Evolutionary conservation across 1,140 invertebrate genomes (phyloP).

Genomic region (Sycophaga agraensis): DNA sequence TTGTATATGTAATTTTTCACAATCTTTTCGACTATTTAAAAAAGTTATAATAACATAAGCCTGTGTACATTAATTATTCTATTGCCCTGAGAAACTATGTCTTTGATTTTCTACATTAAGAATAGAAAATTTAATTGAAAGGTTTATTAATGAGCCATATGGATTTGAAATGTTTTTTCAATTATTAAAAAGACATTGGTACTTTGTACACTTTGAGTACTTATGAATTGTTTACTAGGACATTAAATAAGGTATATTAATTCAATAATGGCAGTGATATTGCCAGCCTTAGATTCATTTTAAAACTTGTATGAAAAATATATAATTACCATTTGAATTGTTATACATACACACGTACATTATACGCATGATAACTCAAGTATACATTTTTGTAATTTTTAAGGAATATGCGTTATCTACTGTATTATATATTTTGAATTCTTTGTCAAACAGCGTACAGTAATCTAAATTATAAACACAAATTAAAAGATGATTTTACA

Average conservation of each 20-base stretch:
- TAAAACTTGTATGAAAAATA: slow-evolving; percentile 21
- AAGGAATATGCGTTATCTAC: slow-evolving; percentile 20
- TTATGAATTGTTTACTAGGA: neutral
- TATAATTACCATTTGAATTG: slow-evolving; percentile 7
- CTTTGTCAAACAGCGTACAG: neutral
- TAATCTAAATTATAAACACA: neutral
- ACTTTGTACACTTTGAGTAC: neutral
- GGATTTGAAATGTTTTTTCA: too few relatives aligned
- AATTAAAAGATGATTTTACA: too few relatives aligned
- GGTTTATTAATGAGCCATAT: neutral
- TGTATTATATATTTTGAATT: neutral
- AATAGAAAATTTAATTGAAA: neutral
- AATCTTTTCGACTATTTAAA: slow-evolving; percentile 26
- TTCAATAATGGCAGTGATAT: slow-evolving; percentile 19
- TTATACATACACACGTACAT: too few relatives aligned
- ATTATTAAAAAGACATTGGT: neutral
- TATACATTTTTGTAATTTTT: slow-evolving; percentile 8
- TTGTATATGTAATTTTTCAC: too few relatives aligned
- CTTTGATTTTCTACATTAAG: neutral
- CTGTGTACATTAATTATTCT: neutral
- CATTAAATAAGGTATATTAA: slow-evolving; percentile 3
- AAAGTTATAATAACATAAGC: slow-evolving; percentile 39
- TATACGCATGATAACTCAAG: slow-evolving; percentile 7
- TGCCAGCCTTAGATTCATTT: slow-evolving; percentile 15
- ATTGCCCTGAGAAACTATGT: neutral